A percentile compares a stretch with the other conserved stretches of the same genome.
Evolutionary conservation across 2,113 vertebrate species (phyloP).

Genomic region (Alligator mississippiensis): DNA sequence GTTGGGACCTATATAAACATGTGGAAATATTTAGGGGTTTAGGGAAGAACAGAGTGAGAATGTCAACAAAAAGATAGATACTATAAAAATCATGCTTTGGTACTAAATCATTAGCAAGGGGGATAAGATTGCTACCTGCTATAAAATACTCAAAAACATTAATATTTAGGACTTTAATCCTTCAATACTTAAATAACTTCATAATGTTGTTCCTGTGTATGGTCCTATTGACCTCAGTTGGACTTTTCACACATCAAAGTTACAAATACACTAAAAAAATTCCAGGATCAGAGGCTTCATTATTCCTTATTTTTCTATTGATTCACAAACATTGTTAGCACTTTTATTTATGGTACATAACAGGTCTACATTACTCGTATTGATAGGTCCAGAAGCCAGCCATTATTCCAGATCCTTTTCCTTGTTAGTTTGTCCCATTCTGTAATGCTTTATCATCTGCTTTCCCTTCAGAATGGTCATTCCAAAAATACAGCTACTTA

Average conservation of each 20-base stretch:
- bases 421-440: not conserved
- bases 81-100: not conserved
- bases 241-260: not conserved
- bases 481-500: not conserved
- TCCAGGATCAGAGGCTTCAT: not conserved
- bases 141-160: not conserved
- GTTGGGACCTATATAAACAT: not conserved
- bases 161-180: not conserved
- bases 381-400: not conserved
- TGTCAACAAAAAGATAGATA: not conserved
- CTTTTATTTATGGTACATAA: not conserved
- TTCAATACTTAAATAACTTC: not conserved
- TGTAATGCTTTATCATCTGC: not conserved
- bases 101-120: not conserved
- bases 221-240: not conserved
- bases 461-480: not conserved
- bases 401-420: not conserved
- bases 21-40: not conserved
- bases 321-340: not conserved
- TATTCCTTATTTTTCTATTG: not conserved
- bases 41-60: not conserved
- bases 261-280: not conserved
- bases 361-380: not conserved
- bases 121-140: not conserved
- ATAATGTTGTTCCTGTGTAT: not conserved